Evolutionary conservation across 2,888 invertebrate species (phyloP).

Genomic region (Latrodectus hesperus): DNA sequence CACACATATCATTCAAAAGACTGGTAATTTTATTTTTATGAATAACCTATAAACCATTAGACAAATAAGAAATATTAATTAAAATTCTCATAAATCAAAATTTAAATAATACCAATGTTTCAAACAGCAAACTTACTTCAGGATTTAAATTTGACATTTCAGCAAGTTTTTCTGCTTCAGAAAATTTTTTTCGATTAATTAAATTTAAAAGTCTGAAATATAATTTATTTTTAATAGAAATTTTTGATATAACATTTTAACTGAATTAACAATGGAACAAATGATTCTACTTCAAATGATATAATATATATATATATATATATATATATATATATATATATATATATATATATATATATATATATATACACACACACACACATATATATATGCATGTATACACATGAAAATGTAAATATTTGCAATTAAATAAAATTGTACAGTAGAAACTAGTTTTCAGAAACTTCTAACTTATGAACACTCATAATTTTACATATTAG

Average conservation of each 20-base stretch:
- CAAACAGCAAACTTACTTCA: slow-evolving; percentile 23
- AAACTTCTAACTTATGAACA: not conserved
- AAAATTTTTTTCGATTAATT: slow-evolving; percentile 25
- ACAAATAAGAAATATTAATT: not conserved
- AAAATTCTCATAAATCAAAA: not conserved
- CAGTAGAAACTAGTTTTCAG: not conserved
- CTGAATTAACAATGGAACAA: not conserved
- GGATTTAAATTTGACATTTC: slow-evolving; percentile 13
- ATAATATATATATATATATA: not conserved
- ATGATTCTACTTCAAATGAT: not conserved
- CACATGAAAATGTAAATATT: not conserved
- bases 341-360: not conserved
- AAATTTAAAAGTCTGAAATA: slow-evolving; percentile 30
- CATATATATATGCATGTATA: not conserved
- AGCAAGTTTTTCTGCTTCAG: slow-evolving; percentile 40
- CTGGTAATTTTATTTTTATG: slow-evolving; percentile 34
- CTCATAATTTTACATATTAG: too few species aligned
- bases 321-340: not conserved
- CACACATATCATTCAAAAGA: slow-evolving; percentile 20
- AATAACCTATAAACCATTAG: slow-evolving; percentile 15
- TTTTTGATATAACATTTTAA: not conserved
- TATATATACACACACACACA: not conserved
- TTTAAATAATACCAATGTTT: not conserved
- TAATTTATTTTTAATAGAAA: not conserved
- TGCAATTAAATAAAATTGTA: not conserved